Conservation (phyloP, 2,113 vertebrate genomes). For the Osmerus mordax region DNA sequence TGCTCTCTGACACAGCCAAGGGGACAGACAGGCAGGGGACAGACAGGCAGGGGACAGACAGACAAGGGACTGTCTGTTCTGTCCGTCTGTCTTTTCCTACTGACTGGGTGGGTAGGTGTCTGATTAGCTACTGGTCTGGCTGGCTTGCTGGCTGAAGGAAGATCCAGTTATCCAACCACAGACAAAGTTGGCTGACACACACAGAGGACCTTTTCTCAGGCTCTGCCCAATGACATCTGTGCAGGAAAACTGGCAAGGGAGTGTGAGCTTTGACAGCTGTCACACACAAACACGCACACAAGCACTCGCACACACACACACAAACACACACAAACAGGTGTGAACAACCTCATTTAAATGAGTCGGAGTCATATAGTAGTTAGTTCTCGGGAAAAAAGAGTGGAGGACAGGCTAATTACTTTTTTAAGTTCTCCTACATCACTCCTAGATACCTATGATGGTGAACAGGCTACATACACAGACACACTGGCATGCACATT, state of each 20-base stretch:
- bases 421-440: too few species aligned
- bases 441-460: too few species aligned
- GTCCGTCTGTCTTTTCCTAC: neutral
- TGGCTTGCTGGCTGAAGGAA: neutral
- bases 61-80: neutral
- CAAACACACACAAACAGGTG: neutral
- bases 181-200: neutral
- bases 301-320: slow-evolving; percentile 12
- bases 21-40: neutral
- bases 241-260: slow-evolving; percentile 54
- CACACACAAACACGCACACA: slow-evolving; percentile 32
- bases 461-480: too few species aligned
- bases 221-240: slow-evolving; percentile 48
- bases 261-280: slow-evolving; percentile 67
- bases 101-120: neutral
- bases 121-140: neutral
- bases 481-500: too few species aligned
- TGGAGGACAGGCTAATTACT: too few species aligned
- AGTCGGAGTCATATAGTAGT: too few species aligned
- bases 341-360: neutral
- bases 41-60: too few species aligned
- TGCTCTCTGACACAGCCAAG: neutral
- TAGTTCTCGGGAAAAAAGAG: too few species aligned
- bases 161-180: neutral
- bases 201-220: slow-evolving; percentile 17